A percentile compares a stretch with the other conserved stretches of the same genome.
Evolutionary conservation across 1,140 invertebrate genomes (phyloP).

Genomic region (Fopius arisanus): DNA sequence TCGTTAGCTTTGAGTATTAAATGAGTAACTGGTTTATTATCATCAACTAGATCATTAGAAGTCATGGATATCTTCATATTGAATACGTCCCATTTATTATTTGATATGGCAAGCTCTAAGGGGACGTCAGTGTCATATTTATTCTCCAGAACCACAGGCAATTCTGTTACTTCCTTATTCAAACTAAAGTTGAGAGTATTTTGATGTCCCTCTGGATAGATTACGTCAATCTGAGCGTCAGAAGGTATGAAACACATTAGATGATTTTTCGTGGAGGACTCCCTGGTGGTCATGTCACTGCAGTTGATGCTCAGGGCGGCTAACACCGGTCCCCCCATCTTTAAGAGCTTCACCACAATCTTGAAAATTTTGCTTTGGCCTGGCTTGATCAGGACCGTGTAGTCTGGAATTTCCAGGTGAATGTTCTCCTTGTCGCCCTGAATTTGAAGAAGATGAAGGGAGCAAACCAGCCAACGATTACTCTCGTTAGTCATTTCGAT

Average conservation of each 20-base stretch:
- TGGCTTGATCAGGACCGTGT: slow-evolving; percentile 51
- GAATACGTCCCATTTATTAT: slow-evolving; percentile 31
- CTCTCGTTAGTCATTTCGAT: slow-evolving; percentile 55
- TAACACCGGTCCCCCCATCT: slow-evolving; percentile 50
- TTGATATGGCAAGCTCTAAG: slow-evolving; percentile 44
- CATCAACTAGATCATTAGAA: too few relatives aligned
- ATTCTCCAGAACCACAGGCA: slow-evolving; percentile 49
- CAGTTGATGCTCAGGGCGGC: slow-evolving; percentile 46
- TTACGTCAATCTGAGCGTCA: slow-evolving; percentile 47
- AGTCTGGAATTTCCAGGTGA: slow-evolving; percentile 43
- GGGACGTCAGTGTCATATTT: slow-evolving; percentile 52
- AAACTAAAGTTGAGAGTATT: not conserved
- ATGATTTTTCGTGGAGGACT: slow-evolving; percentile 51
- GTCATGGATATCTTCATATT: not conserved
- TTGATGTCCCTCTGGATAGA: slow-evolving; percentile 32
- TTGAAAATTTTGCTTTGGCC: slow-evolving; percentile 45
- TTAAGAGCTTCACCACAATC: slow-evolving; percentile 47
- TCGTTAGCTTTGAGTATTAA: not conserved
- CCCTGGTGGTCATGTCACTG: slow-evolving; percentile 54
- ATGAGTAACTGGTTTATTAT: not conserved
- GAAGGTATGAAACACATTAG: slow-evolving; percentile 57
- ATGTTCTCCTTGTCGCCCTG: slow-evolving; percentile 52
- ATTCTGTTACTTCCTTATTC: not conserved
- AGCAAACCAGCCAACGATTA: slow-evolving; percentile 54
- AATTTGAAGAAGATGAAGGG: slow-evolving; percentile 43